These are phyloP conservation scores for Hydrolagus affinis DNA, from an alignment of 2,113 vertebrate genomes.

Conservation along the genomic window DNA sequence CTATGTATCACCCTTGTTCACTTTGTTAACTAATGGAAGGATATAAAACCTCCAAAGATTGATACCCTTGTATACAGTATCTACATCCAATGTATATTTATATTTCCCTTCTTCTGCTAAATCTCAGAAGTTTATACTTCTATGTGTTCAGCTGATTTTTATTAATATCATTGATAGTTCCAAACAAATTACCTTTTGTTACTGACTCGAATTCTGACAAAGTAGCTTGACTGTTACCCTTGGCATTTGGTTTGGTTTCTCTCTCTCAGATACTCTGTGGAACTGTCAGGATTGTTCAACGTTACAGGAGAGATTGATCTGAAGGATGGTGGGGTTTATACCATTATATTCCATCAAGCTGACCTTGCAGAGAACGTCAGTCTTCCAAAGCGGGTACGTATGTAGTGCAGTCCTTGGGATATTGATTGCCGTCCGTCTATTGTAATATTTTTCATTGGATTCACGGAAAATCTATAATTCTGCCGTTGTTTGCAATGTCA, in stretches of 20 bases:
- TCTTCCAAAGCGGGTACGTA: background rate
- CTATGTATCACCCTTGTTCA: too few relatives aligned
- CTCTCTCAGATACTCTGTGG: background rate
- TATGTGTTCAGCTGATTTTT: too few relatives aligned
- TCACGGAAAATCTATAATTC: background rate
- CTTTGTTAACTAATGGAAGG: too few relatives aligned
- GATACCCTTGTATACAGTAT: too few relatives aligned
- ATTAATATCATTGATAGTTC: too few relatives aligned
- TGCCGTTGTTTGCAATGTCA: background rate
- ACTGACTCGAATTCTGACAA: too few relatives aligned
- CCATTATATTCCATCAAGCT: constrained; percentile 16
- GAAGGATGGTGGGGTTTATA: constrained; percentile 22
- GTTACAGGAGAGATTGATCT: background rate
- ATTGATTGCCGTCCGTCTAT: background rate
- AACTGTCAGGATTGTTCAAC: background rate
- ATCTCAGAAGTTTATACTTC: too few relatives aligned
- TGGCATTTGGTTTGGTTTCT: background rate
- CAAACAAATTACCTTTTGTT: too few relatives aligned
- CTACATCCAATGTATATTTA: too few relatives aligned
- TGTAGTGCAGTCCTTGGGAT: background rate
- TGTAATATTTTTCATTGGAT: background rate
- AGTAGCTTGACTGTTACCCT: background rate
- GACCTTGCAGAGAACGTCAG: background rate
- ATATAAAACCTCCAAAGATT: too few relatives aligned
- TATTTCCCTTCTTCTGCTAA: too few relatives aligned